Base-by-base conservation (phyloP, 1,140 invertebrate species). In the Solenopsis invicta region DNA sequence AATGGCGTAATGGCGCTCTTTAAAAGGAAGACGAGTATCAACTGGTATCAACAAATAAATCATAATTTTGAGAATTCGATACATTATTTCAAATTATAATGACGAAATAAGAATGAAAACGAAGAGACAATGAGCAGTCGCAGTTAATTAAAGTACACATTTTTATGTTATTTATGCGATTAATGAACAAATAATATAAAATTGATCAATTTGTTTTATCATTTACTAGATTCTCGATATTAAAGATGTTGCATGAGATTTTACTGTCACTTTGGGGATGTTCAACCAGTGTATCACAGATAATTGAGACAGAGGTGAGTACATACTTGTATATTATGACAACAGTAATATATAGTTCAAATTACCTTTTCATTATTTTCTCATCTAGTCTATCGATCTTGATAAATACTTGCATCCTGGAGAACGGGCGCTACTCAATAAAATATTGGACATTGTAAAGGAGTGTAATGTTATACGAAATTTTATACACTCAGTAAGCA, bases 231-330 rank as follows among this genome's bases (percentile, higher is more conserved):
- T 82, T 29, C 37, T 2, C 34, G 10, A 81, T 24, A 54, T 54
- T 21, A 37, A 92, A 77, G 91, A 95, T 95, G 95, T 89, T 95
- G 64, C 95, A 95, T 62, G 95, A 95, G 87, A 91, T 95, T 16
- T 88, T 95, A 54, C 9, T 95, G n/a, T 93, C 95, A 24, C 87
- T 95, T 29, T 95, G 94, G 94, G 94, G 94, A 77, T 95, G 94
- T 77, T 92, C 94, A 0, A 95, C 95, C 0, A 94, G 92, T 81
- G 77, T 94, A 24, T 89, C 90, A 24, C 87, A 94, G 74, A 94
- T 95, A 50, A 89, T 95, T 48, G 92, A 95, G 48, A 87, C 88
- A 56, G 93, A 95, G 75, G 95, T 95, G 88, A 93, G 92, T 45
- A 54, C 48, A 64, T 21, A 41, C 29, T 76, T 64, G 5, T 78